A percentile compares a stretch with the other conserved stretches of the same genome.
These are phyloP conservation scores for Frieseomelitta varia DNA, from an alignment of 1,140 invertebrate genomes.

Conservation along the genomic window DNA sequence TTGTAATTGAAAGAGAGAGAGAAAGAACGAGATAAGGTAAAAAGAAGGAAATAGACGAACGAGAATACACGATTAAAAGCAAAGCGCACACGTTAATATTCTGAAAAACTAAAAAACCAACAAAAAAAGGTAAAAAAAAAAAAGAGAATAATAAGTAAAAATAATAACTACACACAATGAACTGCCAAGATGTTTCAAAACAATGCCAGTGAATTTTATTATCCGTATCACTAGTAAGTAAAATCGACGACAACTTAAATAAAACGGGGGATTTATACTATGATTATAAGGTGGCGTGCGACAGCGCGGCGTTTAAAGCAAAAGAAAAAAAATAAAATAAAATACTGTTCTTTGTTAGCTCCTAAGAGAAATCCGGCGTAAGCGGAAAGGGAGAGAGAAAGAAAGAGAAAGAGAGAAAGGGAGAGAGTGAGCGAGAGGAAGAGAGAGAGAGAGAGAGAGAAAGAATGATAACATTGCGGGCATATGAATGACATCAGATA, in stretches of 20 bases:
- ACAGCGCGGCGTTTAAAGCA: constrained; percentile 56
- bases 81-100: constrained; percentile 62
- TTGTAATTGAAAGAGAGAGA: constrained; percentile 30
- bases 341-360: constrained; percentile 58
- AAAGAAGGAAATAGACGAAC: not conserved
- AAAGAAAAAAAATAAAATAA: constrained; percentile 6
- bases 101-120: constrained; percentile 45
- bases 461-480: not conserved
- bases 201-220: constrained; percentile 82
- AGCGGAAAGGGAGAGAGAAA: not conserved
- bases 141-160: constrained; percentile 49
- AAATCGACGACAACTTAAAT: constrained; percentile 65
- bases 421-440: rapidly evolving
- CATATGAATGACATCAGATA: not conserved
- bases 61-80: constrained; percentile 36
- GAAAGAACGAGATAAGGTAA: not conserved
- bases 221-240: constrained; percentile 80
- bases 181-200: constrained; percentile 81
- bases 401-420: not conserved
- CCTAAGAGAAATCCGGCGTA: constrained; percentile 47
- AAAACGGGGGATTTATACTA: constrained; percentile 75
- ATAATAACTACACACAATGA: constrained; percentile 74
- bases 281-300: constrained; percentile 71
- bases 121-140: constrained; percentile 35
- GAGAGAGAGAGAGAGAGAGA: too few relatives aligned